Conservation (phyloP, 2,113 vertebrate genomes). For the Rhipidura dahli region DNA sequence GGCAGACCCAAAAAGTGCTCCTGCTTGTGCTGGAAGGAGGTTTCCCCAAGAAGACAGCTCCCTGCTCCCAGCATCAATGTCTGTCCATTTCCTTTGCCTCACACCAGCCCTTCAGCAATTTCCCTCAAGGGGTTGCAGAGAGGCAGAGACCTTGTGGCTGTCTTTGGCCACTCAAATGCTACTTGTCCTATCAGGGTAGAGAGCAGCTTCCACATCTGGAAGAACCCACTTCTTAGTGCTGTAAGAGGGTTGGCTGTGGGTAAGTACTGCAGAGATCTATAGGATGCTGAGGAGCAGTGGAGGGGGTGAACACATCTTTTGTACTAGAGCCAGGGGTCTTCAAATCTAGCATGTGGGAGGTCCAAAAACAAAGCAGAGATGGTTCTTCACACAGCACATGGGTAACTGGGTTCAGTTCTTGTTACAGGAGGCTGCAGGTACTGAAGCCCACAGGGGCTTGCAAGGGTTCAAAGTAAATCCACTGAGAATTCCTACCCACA, state of each 20-base stretch:
- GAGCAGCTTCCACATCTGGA: background rate
- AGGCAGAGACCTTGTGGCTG: background rate
- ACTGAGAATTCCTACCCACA: background rate
- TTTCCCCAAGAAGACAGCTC: background rate
- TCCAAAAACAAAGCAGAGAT: background rate
- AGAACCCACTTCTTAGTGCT: background rate
- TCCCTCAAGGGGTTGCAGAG: background rate
- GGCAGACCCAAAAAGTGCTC: background rate
- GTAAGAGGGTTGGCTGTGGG: background rate
- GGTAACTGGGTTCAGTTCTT: background rate
- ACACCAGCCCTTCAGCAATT: background rate
- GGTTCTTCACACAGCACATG: background rate
- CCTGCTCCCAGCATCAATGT: background rate
- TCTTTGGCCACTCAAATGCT: background rate
- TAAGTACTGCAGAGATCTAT: background rate
- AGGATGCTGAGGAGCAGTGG: accelerated
- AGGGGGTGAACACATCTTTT: background rate
- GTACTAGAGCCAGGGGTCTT: background rate
- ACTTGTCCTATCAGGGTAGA: background rate
- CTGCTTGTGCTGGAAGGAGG: background rate
- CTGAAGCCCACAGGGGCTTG: background rate
- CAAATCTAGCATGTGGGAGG: background rate
- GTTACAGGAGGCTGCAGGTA: accelerated
- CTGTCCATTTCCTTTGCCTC: background rate
- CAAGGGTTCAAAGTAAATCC: background rate